phyloP scores from a whole-genome alignment of 2,113 vertebrate genomes.

The Canis aureus region DNA sequence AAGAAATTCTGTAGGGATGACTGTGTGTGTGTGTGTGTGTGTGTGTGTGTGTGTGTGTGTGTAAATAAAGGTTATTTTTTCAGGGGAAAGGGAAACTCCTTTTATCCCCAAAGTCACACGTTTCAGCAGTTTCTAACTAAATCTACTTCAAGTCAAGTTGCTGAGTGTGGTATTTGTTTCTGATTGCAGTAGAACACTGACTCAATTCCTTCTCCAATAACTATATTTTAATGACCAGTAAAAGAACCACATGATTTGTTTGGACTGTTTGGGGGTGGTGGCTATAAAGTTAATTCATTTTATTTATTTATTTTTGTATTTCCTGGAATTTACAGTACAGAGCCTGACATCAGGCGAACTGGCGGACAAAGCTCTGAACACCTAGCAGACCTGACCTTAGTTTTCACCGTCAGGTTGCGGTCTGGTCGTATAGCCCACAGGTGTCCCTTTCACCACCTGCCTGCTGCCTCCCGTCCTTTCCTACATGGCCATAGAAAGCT shows the following conservation, averaged over 20 bases:
- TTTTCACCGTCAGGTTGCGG: rapidly evolving
- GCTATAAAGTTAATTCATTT: not conserved
- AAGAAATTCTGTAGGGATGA: not conserved
- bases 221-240: not conserved
- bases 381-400: not conserved
- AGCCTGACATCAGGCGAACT: not conserved
- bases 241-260: not conserved
- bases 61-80: not conserved
- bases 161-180: not conserved
- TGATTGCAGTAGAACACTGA: not conserved
- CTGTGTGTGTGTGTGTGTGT: not conserved
- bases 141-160: not conserved
- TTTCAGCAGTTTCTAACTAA: not conserved
- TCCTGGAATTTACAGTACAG: not conserved
- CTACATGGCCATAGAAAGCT: not conserved
- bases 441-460: not conserved
- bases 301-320: not conserved
- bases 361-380: not conserved
- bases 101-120: not conserved
- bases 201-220: not conserved
- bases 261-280: not conserved
- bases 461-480: not conserved
- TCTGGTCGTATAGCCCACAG: no score
- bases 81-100: not conserved
- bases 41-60: not conserved